Conservation (phyloP, 2,888 invertebrate species). For the Podotricha telesiphe region DNA sequence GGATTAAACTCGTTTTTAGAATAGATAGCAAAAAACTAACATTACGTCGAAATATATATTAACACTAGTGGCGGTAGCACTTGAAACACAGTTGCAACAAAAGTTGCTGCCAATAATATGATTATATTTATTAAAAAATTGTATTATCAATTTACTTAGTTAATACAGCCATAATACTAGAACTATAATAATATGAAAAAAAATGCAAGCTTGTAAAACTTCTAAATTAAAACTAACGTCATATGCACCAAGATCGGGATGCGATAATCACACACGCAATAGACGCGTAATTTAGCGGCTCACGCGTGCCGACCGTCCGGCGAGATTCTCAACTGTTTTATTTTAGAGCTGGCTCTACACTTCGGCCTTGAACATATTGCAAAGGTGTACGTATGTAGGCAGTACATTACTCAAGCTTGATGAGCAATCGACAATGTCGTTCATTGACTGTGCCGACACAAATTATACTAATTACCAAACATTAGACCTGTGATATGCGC, state of each 20-base stretch:
- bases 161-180: background rate
- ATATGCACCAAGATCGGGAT: slow-evolving; percentile 42
- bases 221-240: slow-evolving; percentile 21
- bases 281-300: slow-evolving; percentile 53
- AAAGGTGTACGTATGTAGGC: slow-evolving; percentile 59
- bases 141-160: background rate
- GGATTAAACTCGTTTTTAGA: slow-evolving; percentile 67
- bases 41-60: slow-evolving; percentile 53
- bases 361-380: slow-evolving; percentile 76
- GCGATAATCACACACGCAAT: slow-evolving; percentile 61
- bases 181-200: background rate
- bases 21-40: slow-evolving; percentile 71
- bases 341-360: slow-evolving; percentile 72
- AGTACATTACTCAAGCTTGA: slow-evolving; percentile 56
- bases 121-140: background rate
- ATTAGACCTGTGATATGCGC: slow-evolving; percentile 29
- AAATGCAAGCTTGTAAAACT: background rate
- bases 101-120: background rate
- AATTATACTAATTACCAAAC: slow-evolving; percentile 34
- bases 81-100: slow-evolving; percentile 15
- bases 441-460: slow-evolving; percentile 61
- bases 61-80: slow-evolving; percentile 32
- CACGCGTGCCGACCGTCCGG: slow-evolving; percentile 67
- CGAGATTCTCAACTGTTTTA: slow-evolving; percentile 78
- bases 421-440: slow-evolving; percentile 68